phyloP scores from a whole-genome alignment of 2,888 invertebrate genomes.

The Bedellia somnulentella region DNA sequence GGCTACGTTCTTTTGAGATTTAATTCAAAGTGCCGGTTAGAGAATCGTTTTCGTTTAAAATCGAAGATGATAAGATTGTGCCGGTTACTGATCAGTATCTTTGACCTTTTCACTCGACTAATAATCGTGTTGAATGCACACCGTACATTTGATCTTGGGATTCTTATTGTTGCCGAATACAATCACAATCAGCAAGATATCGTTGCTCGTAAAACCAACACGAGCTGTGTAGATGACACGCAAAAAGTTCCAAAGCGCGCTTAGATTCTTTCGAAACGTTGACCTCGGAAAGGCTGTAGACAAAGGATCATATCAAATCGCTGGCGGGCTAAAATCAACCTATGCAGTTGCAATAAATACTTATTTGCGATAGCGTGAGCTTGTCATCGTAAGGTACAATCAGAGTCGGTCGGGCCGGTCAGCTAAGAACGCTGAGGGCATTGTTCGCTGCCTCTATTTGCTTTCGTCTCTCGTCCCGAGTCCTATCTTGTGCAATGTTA shows the following conservation, averaged over 20 bases:
- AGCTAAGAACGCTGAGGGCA: conserved; percentile 28
- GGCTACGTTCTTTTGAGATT: conserved; percentile 2
- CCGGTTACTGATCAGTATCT: conserved; percentile 33
- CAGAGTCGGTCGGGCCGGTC: conserved; percentile 29
- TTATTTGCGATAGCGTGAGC: conserved; percentile 45
- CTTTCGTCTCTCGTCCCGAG: conserved; percentile 15
- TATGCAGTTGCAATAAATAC: conserved; percentile 47
- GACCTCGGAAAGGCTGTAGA: conserved; percentile 5
- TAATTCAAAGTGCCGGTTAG: conserved; percentile 3
- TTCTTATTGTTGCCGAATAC: conserved; percentile 26
- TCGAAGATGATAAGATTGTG: conserved; percentile 24
- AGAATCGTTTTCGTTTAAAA: conserved; percentile 16
- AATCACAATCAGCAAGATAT: conserved; percentile 17
- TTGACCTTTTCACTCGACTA: conserved; percentile 40
- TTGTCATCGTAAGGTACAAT: conserved; percentile 58
- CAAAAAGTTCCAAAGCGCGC: too few relatives aligned
- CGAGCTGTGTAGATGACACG: conserved; percentile 1
- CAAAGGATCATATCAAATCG: conserved; percentile 11
- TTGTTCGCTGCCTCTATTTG: conserved; percentile 38
- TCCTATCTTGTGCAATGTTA: conserved; percentile 15
- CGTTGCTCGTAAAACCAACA: conserved; percentile 11
- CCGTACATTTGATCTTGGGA: conserved; percentile 24
- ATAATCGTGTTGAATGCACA: conserved; percentile 37
- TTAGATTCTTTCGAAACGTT: too few relatives aligned
- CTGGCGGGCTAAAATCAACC: conserved; percentile 17